Conservation (phyloP, 2,113 vertebrate species). For the Sitta europaea region DNA sequence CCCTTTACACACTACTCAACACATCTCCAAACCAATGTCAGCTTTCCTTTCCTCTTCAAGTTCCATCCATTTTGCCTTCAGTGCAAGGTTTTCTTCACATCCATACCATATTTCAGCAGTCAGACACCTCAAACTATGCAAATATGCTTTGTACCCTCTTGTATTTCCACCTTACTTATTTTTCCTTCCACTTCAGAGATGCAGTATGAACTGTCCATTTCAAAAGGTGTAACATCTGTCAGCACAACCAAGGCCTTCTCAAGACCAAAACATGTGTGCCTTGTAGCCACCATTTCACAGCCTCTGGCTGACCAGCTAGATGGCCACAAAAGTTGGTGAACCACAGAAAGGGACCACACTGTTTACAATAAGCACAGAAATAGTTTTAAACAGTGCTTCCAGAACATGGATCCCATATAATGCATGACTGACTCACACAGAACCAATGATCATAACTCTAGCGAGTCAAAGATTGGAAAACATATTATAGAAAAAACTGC, state of each 20-base stretch:
- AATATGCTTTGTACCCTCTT: background rate
- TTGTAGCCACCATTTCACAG: background rate
- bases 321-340: background rate
- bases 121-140: background rate
- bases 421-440: background rate
- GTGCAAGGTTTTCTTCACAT: background rate
- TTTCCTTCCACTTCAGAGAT: background rate
- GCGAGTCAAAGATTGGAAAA: background rate
- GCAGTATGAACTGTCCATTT: background rate
- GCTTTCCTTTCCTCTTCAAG: background rate
- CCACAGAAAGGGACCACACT: background rate
- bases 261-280: rapidly evolving
- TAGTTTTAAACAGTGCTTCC: background rate
- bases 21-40: background rate
- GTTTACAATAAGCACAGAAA: background rate
- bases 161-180: background rate
- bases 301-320: background rate
- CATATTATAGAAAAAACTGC: background rate
- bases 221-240: background rate
- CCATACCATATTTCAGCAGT: background rate
- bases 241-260: background rate
- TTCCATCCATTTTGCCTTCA: background rate
- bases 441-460: background rate
- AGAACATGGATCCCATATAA: background rate
- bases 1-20: background rate